These are phyloP conservation scores for Drosophila colorata DNA, from an alignment of 2,888 invertebrate species.

Conservation along the genomic window DNA sequence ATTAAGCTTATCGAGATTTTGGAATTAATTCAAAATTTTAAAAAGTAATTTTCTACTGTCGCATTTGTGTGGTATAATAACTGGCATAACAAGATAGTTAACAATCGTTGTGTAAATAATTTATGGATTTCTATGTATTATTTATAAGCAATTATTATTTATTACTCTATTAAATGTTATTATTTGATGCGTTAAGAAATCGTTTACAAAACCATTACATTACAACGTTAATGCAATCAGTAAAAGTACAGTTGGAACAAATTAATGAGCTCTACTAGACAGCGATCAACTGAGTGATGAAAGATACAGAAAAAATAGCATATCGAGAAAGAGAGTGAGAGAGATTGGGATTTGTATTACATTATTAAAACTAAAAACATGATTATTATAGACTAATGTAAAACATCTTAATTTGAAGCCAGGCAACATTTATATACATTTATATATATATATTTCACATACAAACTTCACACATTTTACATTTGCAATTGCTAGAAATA, in stretches of 20 bases:
- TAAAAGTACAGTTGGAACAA: not conserved
- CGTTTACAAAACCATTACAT: not conserved
- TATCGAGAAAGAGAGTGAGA: not conserved
- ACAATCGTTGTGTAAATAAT: not conserved
- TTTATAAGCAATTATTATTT: constrained; percentile 1
- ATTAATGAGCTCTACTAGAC: not conserved
- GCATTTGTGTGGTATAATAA: too few relatives aligned
- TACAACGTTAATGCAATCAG: not conserved
- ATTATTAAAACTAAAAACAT: not conserved
- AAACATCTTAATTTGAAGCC: too few relatives aligned
- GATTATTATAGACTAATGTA: too few relatives aligned
- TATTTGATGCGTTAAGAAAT: not conserved
- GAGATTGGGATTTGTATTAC: not conserved
- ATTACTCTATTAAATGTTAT: not conserved
- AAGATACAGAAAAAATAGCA: not conserved
- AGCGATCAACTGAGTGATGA: not conserved
- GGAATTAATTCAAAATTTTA: not conserved
- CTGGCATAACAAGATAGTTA: not conserved
- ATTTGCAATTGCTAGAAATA: too few relatives aligned
- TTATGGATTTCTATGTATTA: not conserved
- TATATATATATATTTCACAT: too few relatives aligned
- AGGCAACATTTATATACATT: too few relatives aligned
- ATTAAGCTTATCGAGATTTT: not conserved
- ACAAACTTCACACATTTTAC: too few relatives aligned
- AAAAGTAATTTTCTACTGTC: too few relatives aligned